phyloP scores from a whole-genome alignment of 2,888 invertebrate genomes.

The Melieria picta region DNA sequence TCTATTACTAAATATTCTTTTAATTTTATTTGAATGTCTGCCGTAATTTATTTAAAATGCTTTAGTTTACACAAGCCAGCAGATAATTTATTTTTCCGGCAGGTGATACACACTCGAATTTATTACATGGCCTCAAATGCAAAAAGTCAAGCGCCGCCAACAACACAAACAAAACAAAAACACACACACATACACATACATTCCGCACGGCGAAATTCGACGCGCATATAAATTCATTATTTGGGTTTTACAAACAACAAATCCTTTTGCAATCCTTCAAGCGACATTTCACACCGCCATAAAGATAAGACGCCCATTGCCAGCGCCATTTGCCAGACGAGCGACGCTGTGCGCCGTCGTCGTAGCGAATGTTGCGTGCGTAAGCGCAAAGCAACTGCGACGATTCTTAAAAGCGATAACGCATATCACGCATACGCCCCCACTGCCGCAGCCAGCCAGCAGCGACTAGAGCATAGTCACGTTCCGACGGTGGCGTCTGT shows the following conservation, averaged over 20 bases:
- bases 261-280: slow-evolving; percentile 11
- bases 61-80: not conserved
- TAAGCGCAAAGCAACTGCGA: no score
- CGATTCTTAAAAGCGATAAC: no score
- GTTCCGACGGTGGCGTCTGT: no score
- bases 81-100: slow-evolving; percentile 22
- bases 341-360: no score
- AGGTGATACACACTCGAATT: not conserved
- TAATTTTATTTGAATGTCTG: slow-evolving; percentile 14
- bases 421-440: not conserved
- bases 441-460: not conserved
- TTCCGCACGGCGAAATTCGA: no score
- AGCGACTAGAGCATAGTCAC: no score
- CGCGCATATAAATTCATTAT: slow-evolving; percentile 24
- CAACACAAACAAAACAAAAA: no score
- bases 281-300: slow-evolving; percentile 10
- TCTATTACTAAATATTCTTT: not conserved
- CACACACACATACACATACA: no score
- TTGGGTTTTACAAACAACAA: slow-evolving; percentile 13
- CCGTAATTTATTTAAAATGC: slow-evolving; percentile 25
- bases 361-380: no score
- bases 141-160: no score
- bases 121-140: not conserved
- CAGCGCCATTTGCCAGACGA: no score
- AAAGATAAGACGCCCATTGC: slow-evolving; percentile 2